Percentiles rank a stretch among this genome's conserved stretches.
Conservation (phyloP, 2,113 vertebrate species). For the Perognathus longimembris region DNA sequence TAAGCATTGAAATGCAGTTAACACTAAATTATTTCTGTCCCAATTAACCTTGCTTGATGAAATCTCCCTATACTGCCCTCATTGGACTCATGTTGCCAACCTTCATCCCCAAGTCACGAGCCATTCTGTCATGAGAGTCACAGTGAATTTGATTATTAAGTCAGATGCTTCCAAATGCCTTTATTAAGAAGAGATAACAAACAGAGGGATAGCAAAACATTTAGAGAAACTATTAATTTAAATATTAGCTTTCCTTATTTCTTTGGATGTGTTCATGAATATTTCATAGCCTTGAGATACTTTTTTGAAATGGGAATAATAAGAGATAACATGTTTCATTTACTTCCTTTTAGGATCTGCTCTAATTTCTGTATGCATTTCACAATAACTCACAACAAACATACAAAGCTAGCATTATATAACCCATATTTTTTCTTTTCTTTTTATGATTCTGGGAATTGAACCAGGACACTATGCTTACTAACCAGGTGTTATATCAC, state of each 20-base stretch:
- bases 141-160: conserved; percentile 34
- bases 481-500: too few species aligned
- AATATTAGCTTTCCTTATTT: conserved; percentile 4
- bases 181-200: not conserved
- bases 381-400: not conserved
- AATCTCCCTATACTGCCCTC: not conserved
- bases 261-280: not conserved
- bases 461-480: too few species aligned
- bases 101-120: not conserved
- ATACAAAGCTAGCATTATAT: not conserved
- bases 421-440: not conserved
- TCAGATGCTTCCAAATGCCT: not conserved
- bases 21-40: conserved; percentile 62
- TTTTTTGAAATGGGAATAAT: not conserved
- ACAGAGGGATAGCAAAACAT: not conserved
- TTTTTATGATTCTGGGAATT: too few species aligned
- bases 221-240: conserved; percentile 11
- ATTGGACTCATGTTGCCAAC: not conserved
- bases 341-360: not conserved
- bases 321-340: not conserved
- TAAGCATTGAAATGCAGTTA: conserved; percentile 9
- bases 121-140: not conserved
- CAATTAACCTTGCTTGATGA: conserved; percentile 10
- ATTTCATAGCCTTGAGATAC: not conserved
- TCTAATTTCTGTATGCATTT: not conserved